phyloP scores from a whole-genome alignment of 64 coral and sea anemone genomes.

The Pocillopora verrucosa region DNA sequence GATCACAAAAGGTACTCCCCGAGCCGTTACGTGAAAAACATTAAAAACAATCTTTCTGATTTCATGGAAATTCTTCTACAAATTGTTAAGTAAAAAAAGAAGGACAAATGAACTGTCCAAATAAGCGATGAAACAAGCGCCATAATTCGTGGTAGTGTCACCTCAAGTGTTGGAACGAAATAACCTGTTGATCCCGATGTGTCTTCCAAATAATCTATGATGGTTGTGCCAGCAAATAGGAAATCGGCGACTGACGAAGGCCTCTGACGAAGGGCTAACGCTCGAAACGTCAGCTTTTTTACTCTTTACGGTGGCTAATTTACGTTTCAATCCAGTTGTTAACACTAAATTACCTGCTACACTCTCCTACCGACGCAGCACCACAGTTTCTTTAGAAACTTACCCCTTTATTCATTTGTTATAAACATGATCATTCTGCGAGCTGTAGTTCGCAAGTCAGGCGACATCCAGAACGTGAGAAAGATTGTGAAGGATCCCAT shows the following conservation, averaged over 20 bases:
- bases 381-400: constrained; percentile 23
- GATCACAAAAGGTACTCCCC: constrained; percentile 71
- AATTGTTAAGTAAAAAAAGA: constrained; percentile 80
- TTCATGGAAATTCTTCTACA: constrained; percentile 28
- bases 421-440: constrained; percentile 88
- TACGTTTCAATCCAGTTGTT: too few relatives aligned
- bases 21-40: constrained; percentile 82
- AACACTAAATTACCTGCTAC: too few relatives aligned
- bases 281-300: constrained; percentile 29
- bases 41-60: constrained; percentile 53
- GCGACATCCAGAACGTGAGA: constrained; percentile 68
- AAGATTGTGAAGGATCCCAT: constrained; percentile 69
- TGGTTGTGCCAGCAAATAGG: background rate
- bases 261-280: too few relatives aligned
- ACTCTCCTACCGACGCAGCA: too few relatives aligned
- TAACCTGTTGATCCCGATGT: too few relatives aligned
- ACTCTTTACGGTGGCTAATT: constrained; percentile 3
- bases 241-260: constrained; percentile 1
- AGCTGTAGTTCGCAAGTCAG: constrained; percentile 77
- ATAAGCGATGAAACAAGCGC: constrained; percentile 81
- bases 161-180: too few relatives aligned
- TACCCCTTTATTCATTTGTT: constrained; percentile 59
- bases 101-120: constrained; percentile 82
- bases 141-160: constrained; percentile 27
- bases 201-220: too few relatives aligned